Percentiles rank a stretch among this genome's conserved stretches.
Conservation (phyloP, 2,113 vertebrate genomes). For the Rousettus leschenaultii region DNA sequence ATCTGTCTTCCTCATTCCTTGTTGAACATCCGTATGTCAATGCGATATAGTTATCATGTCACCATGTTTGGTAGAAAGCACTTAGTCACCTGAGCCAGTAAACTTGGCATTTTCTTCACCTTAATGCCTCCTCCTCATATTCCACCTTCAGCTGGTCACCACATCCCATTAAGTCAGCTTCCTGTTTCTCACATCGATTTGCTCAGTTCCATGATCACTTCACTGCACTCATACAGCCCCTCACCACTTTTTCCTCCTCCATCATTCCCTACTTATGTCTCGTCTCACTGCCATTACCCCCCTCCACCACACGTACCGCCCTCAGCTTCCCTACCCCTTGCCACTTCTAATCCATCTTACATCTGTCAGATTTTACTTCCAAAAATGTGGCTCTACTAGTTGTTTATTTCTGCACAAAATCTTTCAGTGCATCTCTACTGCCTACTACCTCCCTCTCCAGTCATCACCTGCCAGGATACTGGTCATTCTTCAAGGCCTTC, state of each 20-base stretch:
- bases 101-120: neutral
- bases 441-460: neutral
- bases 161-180: neutral
- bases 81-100: neutral
- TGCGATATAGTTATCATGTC: neutral
- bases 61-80: neutral
- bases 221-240: neutral
- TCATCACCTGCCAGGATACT: neutral
- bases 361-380: neutral
- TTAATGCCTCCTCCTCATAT: neutral
- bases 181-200: neutral
- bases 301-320: accelerated
- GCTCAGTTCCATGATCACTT: neutral
- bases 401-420: neutral
- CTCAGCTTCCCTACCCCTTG: neutral
- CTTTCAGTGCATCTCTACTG: neutral
- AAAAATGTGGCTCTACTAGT: neutral
- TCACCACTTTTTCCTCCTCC: neutral
- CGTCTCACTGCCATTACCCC: neutral
- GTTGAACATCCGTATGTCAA: neutral
- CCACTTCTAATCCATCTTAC: neutral
- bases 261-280: neutral
- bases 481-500: neutral
- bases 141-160: neutral
- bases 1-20: neutral